These are phyloP conservation scores for Psettodes erumei DNA, from an alignment of 2,113 vertebrate species.

Conservation along the genomic window DNA sequence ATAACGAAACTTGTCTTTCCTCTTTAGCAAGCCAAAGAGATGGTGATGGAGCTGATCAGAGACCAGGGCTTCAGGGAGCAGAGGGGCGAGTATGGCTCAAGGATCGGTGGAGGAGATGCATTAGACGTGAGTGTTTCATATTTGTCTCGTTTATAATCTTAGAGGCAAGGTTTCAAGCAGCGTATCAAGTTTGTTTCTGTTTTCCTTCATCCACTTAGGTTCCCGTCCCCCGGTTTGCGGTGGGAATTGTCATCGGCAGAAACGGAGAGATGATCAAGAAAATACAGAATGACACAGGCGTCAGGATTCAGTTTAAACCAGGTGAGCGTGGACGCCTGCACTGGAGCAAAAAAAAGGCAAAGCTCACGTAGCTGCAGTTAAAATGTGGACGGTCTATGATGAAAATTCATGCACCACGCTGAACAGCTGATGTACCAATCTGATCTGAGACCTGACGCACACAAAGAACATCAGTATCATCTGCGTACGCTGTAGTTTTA, in stretches of 20 bases:
- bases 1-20: constrained; percentile 1
- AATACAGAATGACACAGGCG: constrained; percentile 98
- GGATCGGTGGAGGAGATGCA: constrained; percentile 86
- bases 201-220: constrained; percentile 80
- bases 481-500: neutral
- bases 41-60: constrained; percentile 99
- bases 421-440: constrained; percentile 73
- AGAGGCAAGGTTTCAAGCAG: fast-evolving
- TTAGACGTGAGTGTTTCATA: constrained; percentile 90
- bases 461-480: neutral
- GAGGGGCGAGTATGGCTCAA: constrained; percentile 95
- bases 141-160: neutral
- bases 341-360: neutral
- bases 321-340: constrained; percentile 77
- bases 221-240: constrained; percentile 97
- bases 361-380: neutral
- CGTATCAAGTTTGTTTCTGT: neutral
- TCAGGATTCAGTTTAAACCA: constrained; percentile 98
- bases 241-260: constrained; percentile 98
- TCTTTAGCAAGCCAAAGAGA: constrained; percentile 97
- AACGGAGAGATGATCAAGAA: constrained; percentile 99
- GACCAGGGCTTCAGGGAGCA: constrained; percentile 99
- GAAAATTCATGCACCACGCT: constrained; percentile 80
- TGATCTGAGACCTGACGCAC: constrained; percentile 71
- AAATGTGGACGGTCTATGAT: constrained; percentile 60